Percentiles rank a stretch among this genome's conserved stretches.
phyloP scores from a whole-genome alignment of 2,113 vertebrate species.

The Tenrec ecaudatus region DNA sequence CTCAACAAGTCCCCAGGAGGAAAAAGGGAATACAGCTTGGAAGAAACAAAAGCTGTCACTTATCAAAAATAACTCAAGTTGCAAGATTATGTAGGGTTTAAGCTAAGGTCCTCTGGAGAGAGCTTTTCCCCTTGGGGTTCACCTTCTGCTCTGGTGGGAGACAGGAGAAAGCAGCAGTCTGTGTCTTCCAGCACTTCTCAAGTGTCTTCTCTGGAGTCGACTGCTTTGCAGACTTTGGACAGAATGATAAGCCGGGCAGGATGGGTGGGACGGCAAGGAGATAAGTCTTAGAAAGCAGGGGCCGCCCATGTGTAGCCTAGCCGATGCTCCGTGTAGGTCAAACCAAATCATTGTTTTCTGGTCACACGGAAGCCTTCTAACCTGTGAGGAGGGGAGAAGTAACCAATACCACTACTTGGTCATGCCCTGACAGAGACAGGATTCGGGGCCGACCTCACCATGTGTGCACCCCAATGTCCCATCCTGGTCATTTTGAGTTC shows the following conservation, averaged over 20 bases:
- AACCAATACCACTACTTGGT: background rate
- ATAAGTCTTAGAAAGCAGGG: background rate
- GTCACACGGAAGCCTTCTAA: background rate
- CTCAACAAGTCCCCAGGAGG: constrained; percentile 70
- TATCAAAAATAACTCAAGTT: constrained; percentile 56
- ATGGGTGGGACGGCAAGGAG: background rate
- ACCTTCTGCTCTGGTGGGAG: background rate
- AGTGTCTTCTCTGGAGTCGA: background rate
- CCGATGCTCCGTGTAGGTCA: background rate
- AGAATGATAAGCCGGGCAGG: background rate
- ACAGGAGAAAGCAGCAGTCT: background rate
- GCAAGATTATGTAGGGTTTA: constrained; percentile 20
- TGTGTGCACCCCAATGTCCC: background rate
- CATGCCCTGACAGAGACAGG: background rate
- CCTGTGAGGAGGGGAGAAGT: background rate
- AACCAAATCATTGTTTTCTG: background rate
- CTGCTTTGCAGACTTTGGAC: background rate
- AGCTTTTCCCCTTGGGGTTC: background rate
- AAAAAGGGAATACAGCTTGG: constrained; percentile 61
- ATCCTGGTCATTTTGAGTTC: constrained; percentile 16
- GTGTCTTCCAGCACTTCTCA: background rate
- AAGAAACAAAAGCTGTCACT: constrained; percentile 66
- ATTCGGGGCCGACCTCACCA: background rate
- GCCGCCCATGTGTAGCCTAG: background rate
- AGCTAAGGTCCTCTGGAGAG: background rate